Evolutionary conservation across 2,797 vertebrate species (phyloP), one percentile per base, ranked within the genome.

Genomic region (Xenentodon cancila): DNA sequence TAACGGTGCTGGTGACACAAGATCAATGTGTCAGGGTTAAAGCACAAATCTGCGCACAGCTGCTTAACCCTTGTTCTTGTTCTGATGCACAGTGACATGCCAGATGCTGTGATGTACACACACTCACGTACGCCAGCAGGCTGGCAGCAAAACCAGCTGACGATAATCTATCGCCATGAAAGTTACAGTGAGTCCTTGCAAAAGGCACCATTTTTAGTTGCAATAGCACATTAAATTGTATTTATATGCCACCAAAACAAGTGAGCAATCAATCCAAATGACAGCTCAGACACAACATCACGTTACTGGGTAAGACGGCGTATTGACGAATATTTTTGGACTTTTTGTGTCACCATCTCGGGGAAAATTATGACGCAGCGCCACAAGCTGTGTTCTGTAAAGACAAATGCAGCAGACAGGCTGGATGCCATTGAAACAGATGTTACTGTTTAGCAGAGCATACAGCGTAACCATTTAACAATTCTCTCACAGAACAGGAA

Each of bases 21-120:
- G 89, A 93, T 94, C 93, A 89, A 93, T 94, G 84, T 69, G 80
- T 82, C 79, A 76, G 88, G 89, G 90, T 92, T 87, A 90, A 92
- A 40, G 13, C 79, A 71, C 85, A 79, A 86, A 91, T 85, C 88
- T 81, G 80, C 86, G 86, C 79, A 58, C 70, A 81, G 82, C 75
- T 83, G 78, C 85, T 87, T 87, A 90, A 87, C 81, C 76, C 73
- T 66, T 67, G 78, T 75, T 80, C 79, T 74, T 78, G 34, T 40
- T 75, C 64, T 79, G 69, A 78, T 69, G 77, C 78, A 73, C 79
- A 71, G 55, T 74, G 80, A 82, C 71, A 82, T 34, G 25, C 55
- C 37, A 71, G 58, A 55, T 60, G 42, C 56, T 25, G 71, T 64
- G 66, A 84, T 53, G 63, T 44, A 55, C 68, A 74, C 73, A 64